Evolutionary conservation across 2,888 invertebrate genomes (phyloP), one percentile per base, ranked within the genome.

Genomic region (Drosophila percnosoma): DNA sequence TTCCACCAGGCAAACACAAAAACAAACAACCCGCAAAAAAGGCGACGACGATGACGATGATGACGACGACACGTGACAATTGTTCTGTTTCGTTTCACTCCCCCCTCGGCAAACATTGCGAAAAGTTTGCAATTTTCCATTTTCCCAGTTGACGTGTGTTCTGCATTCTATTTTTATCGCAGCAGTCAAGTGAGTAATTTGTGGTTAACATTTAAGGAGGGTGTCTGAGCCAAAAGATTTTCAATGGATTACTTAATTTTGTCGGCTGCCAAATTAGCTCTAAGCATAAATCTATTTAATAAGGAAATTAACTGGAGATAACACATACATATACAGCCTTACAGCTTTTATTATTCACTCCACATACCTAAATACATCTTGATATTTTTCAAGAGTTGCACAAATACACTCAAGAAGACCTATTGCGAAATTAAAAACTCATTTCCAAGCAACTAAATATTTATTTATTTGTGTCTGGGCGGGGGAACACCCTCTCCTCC

Each of bases 121-220:
- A 79, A 75, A 79, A 75, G 57, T 75, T 74, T 61, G 73, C 75
- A 64, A 80, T 88, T 88, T 88, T 58, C 88, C 78, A 67, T 72
- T 68, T 75, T 63, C 72, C 71, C 49, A 68, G 80, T 73, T 75
- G 62, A 68, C 58, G 73, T 68, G 45, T 45, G 24, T 15, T 45
- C 24, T 45, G 15, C 45, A 8, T 45, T 7, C 15, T 13, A 8
- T 73, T 70, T 62, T 74, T 66, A 68, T 58, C 6, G 34, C 70
- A 42, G 70, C 80, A 90, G 87, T 90, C 87, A 87, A 87, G 87
- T 88, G 83, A 73, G 79, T 89, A 89, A 87, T 87, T 89, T 82
- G 90, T 61, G 85, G 89, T 66, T 49, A 55, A 59, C 48, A 29
- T 68, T 54, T 36, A 24, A 49, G 54, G 67, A 38, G 63, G 63